Base-by-base conservation (phyloP, 1,140 invertebrate genomes). In the Pinna nobilis region DNA sequence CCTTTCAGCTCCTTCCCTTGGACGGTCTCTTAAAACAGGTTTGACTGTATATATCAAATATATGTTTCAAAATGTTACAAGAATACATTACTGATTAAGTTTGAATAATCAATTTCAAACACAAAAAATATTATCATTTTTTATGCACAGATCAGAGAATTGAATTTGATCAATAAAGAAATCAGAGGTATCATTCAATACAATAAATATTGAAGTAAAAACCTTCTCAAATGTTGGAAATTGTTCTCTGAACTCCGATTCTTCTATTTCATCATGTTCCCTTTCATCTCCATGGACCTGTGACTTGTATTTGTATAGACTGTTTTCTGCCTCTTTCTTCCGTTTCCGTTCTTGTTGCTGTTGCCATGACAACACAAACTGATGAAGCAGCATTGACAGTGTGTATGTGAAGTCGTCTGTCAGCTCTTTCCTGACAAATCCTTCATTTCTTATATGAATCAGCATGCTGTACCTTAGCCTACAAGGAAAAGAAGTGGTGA, bases 271-370 rank as follows among this genome's bases (percentile, higher is more conserved):
- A 50, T 97, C 95, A 74, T 97, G 95, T 6, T 93, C 92, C 55
- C 88, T 79, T 61, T 88, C 86, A 68, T 86, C 85, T 5, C 86
- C 87, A 51, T 86, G 79, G 47, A 70, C 74, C 66, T 82, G 74
- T 28, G 81, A 87, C 90, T 94, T 96, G 35, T 93, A 95, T 68
- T 93, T 92, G 88, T 96, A 98, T 11, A 98, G 86, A 79, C 92
- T 94, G 57, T 95, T 93, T 65, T 95, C 93, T 79, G 95, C 94
- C 39, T 91, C 90, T 74, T 94, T 92, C 75, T 92, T 92, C 75
- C 90, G 90, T 75, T 93, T 91, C 51, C 93, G 91, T 63, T 93
- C 91, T 81, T 95, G 92, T 73, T 96, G 93, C 50, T 92, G 91
- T 81, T 93, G 92, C 96, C 96, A 98, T 0, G 92, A 88, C 18